Evolutionary conservation across 1,140 invertebrate genomes (phyloP).

Genomic region (Drosophila serrata): DNA sequence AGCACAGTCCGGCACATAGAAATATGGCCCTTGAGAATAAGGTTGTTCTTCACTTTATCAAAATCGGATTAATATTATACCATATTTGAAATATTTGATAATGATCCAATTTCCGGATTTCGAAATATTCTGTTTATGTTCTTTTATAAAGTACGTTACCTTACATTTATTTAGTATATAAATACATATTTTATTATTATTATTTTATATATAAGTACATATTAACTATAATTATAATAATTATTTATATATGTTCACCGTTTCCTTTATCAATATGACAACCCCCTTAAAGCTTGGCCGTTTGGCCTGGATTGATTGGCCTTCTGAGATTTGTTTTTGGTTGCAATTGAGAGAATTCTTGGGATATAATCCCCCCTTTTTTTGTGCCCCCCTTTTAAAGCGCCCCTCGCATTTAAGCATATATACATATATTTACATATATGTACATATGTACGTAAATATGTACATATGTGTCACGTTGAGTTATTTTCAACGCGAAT

Average conservation of each 20-base stretch:
- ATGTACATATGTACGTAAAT: slow-evolving; percentile 8
- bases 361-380: too few relatives aligned
- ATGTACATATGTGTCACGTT: slow-evolving; percentile 59
- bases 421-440: background rate
- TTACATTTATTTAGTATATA: too few relatives aligned
- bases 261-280: background rate
- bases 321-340: background rate
- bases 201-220: too few relatives aligned
- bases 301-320: background rate
- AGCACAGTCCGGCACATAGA: background rate
- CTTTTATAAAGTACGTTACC: too few relatives aligned
- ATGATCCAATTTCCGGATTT: too few relatives aligned
- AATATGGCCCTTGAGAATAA: background rate
- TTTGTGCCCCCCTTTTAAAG: background rate
- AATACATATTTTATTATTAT: too few relatives aligned
- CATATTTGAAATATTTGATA: too few relatives aligned
- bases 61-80: too few relatives aligned
- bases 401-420: background rate
- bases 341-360: background rate
- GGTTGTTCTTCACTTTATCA: too few relatives aligned
- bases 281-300: too few relatives aligned
- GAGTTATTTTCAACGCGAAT: slow-evolving; percentile 79
- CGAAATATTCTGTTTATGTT: too few relatives aligned
- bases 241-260: background rate
- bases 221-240: too few relatives aligned